Evolutionary conservation across 1,140 invertebrate species (phyloP), one percentile per base, ranked within the genome.

Genomic region (Thrips palmi): DNA sequence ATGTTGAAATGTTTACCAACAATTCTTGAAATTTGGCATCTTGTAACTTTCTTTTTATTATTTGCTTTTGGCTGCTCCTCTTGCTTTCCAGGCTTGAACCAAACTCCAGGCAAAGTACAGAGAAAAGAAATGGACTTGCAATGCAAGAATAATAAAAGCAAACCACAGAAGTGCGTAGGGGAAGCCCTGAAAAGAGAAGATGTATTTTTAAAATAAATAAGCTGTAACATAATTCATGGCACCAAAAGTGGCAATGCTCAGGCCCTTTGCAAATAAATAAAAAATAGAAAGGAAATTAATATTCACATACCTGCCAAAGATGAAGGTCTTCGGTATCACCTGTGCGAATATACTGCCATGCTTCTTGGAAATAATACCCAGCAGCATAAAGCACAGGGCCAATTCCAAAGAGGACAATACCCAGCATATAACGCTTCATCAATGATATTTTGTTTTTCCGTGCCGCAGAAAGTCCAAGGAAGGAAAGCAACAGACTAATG

Each of bases 141-240:
- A 65, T 12, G 84, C 85, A 2, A 88, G 54, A 14, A 87, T 56
- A 33, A 94, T 74, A 60, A 94, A 97, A 31, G 74, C 79, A 56
- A 91, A 93, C 89, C 89, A 96, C 39, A 96, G 63, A 14, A 96
- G 59, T 20, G 84, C 86, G 55, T 93, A 86, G 0, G 91, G 89
- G 50, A 85, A 79, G 21, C 75, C 80, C 80, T 89, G 59, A 37
- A 70, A 71, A 39, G 36, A 52, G n/a, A 42, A 49, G 51, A 49
- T 28, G 41, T 45, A 30, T 29, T 27, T 36, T 47, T 12, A 37
- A 47, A 45, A 25, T 37, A 33, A 38, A 6, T 24, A 5, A 4
- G 21, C 5, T 33, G 11, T 14, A 27, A 12, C 10, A 5, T 6
- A 37, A 7, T 37, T 5, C 14, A 6, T 37, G 14, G 12, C 10